These are phyloP conservation scores for Clarias pachynema DNA, from an alignment of 2,797 vertebrate species.

Conservation along the genomic window DNA sequence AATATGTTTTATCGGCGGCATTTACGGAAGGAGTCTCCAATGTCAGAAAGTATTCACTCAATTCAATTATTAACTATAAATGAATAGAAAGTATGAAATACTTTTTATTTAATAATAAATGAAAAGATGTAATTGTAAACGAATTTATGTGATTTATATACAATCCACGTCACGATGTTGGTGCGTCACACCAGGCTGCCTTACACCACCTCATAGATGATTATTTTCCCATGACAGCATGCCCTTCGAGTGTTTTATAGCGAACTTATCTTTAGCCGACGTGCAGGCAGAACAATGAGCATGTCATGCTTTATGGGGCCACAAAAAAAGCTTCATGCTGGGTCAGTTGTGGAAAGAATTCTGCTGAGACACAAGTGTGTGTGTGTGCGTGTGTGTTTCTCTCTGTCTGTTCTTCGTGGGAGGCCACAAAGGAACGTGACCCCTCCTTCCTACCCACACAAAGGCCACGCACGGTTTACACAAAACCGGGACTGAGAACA, in stretches of 20 bases:
- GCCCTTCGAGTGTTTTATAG: not conserved
- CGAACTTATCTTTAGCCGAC: not conserved
- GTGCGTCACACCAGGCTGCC: not conserved
- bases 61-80: not conserved
- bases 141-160: not conserved
- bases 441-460: slow-evolving; percentile 9
- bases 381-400: not conserved
- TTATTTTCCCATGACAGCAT: slow-evolving; percentile 1
- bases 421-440: slow-evolving; percentile 15
- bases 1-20: not conserved
- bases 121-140: not conserved
- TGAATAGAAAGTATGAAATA: not conserved
- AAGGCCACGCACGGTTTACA: not conserved
- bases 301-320: not conserved
- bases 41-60: not conserved
- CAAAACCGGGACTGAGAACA: not conserved
- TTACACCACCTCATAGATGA: not conserved
- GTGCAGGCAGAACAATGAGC: not conserved
- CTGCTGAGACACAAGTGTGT: slow-evolving; percentile 6
- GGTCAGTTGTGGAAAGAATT: slow-evolving; percentile 17
- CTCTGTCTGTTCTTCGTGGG: slow-evolving; percentile 13
- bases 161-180: not conserved
- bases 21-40: not conserved
- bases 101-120: not conserved
- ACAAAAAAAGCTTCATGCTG: not conserved